phyloP scores from a whole-genome alignment of 2,797 vertebrate genomes.

The Buphagus erythrorhynchus region DNA sequence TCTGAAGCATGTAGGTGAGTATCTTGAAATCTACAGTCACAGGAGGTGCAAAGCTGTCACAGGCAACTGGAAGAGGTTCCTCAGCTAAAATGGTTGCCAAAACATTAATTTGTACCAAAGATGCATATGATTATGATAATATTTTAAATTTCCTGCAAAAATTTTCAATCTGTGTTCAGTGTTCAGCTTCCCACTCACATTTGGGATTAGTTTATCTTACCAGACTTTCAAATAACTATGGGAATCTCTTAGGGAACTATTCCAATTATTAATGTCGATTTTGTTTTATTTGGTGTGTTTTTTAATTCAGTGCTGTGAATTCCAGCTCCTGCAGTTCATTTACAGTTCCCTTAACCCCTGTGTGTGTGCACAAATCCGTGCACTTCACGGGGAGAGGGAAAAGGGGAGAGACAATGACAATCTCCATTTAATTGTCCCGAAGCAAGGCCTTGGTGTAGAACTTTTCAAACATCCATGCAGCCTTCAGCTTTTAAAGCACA shows the following conservation, averaged over 20 bases:
- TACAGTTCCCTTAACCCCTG: not conserved
- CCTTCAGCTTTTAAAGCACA: not conserved
- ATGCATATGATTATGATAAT: not conserved
- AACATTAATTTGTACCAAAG: not conserved
- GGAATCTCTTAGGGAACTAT: not conserved
- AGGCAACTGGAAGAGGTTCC: not conserved
- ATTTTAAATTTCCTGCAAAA: not conserved
- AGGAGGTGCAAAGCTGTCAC: not conserved
- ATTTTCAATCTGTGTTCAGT: not conserved
- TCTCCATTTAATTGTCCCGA: not conserved
- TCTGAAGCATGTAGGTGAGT: not conserved
- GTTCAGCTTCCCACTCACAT: not conserved
- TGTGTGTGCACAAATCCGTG: accelerated
- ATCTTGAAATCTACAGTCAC: not conserved
- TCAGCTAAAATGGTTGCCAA: not conserved
- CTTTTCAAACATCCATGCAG: not conserved
- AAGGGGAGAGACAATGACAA: not conserved
- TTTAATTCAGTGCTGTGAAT: not conserved
- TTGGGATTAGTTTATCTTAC: not conserved
- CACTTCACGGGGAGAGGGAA: not conserved
- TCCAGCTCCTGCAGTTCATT: not conserved
- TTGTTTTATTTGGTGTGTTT: not conserved
- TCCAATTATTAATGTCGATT: not conserved
- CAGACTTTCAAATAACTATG: not conserved
- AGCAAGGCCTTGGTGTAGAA: not conserved